Percentiles rank a stretch among this genome's conserved stretches.
phyloP scores from a whole-genome alignment of 2,113 vertebrate genomes.

The Cricetomys ansorgei region DNA sequence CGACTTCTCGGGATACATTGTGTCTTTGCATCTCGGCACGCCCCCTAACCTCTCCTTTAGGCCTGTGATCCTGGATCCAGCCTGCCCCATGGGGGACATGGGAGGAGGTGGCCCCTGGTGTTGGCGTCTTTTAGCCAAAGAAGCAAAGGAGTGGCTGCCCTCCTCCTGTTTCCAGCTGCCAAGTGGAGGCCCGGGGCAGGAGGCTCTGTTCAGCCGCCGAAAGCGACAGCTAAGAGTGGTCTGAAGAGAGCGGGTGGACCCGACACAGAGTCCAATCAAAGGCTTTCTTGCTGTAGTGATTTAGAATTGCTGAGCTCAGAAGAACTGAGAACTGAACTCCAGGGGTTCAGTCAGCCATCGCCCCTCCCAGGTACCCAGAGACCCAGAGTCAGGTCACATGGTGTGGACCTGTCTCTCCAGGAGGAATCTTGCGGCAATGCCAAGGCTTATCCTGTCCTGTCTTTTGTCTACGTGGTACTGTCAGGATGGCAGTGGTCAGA shows the following conservation, averaged over 20 bases:
- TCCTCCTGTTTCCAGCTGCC: constrained; percentile 60
- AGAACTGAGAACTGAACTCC: not conserved
- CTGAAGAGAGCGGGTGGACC: not conserved
- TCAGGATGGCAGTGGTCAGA: too few relatives aligned
- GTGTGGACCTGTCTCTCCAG: not conserved
- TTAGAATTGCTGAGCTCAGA: not conserved
- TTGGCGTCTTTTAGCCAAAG: constrained; percentile 68
- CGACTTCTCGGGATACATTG: not conserved
- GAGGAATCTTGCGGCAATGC: not conserved
- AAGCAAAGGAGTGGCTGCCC: constrained; percentile 39
- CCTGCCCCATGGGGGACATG: not conserved
- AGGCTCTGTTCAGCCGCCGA: not conserved
- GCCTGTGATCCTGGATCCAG: constrained; percentile 75
- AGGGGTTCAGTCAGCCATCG: fast-evolving
- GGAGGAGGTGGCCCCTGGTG: constrained; percentile 68
- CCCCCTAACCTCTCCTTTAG: not conserved
- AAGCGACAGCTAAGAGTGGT: not conserved
- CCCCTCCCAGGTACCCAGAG: not conserved
- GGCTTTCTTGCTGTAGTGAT: not conserved
- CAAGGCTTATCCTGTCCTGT: not conserved
- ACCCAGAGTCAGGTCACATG: not conserved
- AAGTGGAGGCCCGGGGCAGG: not conserved
- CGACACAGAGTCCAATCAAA: not conserved
- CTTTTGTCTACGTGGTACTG: not conserved
- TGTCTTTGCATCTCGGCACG: too few relatives aligned